A percentile compares a stretch with the other conserved stretches of the same genome.
phyloP scores from a whole-genome alignment of 2,113 vertebrate genomes.

The Natator depressus region DNA sequence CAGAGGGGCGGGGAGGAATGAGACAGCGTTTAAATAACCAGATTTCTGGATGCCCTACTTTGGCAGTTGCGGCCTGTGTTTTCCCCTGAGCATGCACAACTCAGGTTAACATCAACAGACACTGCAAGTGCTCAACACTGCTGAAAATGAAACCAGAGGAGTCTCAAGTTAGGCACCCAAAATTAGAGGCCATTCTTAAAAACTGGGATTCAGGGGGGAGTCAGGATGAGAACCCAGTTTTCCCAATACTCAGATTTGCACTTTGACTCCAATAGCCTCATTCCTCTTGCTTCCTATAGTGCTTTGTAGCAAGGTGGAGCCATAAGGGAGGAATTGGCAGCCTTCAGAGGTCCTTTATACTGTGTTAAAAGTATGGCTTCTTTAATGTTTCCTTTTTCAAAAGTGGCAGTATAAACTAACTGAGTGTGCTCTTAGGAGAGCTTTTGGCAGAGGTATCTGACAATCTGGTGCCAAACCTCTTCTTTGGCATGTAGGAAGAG shows the following conservation, averaged over 20 bases:
- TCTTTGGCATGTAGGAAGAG: constrained; percentile 60
- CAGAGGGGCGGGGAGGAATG: neutral
- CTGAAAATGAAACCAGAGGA: constrained; percentile 41
- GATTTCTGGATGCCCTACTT: neutral
- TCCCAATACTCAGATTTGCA: constrained; percentile 37
- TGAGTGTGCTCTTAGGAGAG: constrained; percentile 70
- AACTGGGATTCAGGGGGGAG: constrained; percentile 9
- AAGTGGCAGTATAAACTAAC: constrained; percentile 73
- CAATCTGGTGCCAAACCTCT: constrained; percentile 52
- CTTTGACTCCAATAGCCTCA: constrained; percentile 31
- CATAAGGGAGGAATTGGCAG: constrained; percentile 45
- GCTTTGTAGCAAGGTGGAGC: constrained; percentile 23
- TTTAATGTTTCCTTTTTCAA: constrained; percentile 73
- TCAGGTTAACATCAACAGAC: constrained; percentile 32
- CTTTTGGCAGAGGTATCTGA: constrained; percentile 38
- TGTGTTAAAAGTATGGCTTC: constrained; percentile 64
- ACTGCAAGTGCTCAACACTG: constrained; percentile 17
- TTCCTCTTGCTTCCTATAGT: constrained; percentile 1
- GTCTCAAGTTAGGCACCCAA: constrained; percentile 29
- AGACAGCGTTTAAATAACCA: neutral
- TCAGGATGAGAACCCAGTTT: neutral
- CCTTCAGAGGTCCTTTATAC: constrained; percentile 64
- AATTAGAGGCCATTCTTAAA: constrained; percentile 42
- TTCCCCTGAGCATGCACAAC: neutral
- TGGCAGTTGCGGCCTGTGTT: neutral